These are phyloP conservation scores for Rhabditoides inermis DNA, from an alignment of 2,888 invertebrate species.

Conservation along the genomic window DNA sequence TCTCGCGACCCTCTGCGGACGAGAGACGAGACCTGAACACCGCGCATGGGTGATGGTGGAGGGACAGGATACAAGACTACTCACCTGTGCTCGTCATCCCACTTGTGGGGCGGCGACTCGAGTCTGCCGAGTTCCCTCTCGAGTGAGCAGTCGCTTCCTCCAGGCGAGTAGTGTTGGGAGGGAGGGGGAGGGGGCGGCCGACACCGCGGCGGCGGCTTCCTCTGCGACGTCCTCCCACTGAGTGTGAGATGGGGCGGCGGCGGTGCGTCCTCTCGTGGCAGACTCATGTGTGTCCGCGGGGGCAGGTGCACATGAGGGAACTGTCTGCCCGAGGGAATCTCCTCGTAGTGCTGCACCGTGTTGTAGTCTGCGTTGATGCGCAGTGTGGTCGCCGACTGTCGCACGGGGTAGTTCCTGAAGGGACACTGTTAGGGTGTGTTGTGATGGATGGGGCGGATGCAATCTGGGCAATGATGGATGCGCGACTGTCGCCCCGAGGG, in stretches of 20 bases:
- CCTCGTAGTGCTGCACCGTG: conserved; percentile 28
- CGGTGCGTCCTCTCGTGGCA: conserved; percentile 3
- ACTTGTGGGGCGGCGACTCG: conserved; percentile 5
- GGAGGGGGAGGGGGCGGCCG: conserved; percentile 26
- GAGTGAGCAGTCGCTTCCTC: conserved; percentile 16
- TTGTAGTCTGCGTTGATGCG: conserved; percentile 12
- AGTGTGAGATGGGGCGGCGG: conserved; percentile 7
- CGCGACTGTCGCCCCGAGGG: too few relatives aligned
- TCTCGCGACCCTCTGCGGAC: conserved; percentile 25
- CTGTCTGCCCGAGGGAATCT: conserved; percentile 16
- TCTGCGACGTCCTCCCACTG: conserved; percentile 14
- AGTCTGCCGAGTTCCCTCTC: conserved; percentile 16
- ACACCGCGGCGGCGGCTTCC: conserved; percentile 27
- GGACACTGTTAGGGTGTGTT: conserved; percentile 5
- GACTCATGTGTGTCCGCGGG: conserved; percentile 7
- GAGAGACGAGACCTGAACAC: conserved; percentile 9
- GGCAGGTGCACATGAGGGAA: neutral
- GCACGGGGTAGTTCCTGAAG: too few relatives aligned
- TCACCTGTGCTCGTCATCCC: neutral
- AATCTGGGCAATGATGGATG: too few relatives aligned
- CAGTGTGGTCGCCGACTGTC: conserved; percentile 25
- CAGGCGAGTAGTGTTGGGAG: conserved; percentile 11
- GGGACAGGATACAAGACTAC: neutral
- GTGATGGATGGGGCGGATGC: conserved; percentile 13
- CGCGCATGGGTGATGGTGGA: neutral